Conservation (phyloP, 1,140 invertebrate species). For the Microplitis mediator region DNA sequence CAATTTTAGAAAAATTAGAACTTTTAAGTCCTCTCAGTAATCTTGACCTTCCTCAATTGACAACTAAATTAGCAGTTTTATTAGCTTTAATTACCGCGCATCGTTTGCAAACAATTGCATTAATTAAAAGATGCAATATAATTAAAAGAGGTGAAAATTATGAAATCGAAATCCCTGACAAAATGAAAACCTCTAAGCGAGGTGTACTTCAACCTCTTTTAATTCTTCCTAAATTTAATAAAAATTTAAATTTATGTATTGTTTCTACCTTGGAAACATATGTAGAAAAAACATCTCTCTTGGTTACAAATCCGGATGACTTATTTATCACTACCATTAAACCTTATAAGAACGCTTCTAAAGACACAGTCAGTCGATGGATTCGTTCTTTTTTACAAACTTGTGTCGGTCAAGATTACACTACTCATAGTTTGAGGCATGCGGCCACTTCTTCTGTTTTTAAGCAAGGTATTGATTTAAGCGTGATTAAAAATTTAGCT, state of each 20-base stretch:
- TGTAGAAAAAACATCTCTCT: neutral
- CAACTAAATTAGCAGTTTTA: slow-evolving; percentile 22
- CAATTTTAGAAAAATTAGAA: slow-evolving; percentile 15
- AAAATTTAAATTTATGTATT: slow-evolving; percentile 12
- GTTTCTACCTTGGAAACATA: slow-evolving; percentile 5
- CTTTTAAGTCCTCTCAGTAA: slow-evolving; percentile 8
- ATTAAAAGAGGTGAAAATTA: neutral
- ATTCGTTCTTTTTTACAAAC: neutral
- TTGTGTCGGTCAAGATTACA: neutral
- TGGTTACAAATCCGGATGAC: neutral
- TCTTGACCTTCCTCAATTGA: slow-evolving; percentile 3
- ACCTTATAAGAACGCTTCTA: neutral
- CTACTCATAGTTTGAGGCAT: neutral
- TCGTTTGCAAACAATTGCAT: slow-evolving; percentile 18
- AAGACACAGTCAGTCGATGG: neutral
- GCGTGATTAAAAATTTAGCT: neutral
- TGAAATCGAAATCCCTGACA: slow-evolving; percentile 22
- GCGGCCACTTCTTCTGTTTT: neutral
- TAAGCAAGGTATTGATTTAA: neutral
- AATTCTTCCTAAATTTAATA: slow-evolving; percentile 1
- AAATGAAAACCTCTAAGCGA: slow-evolving; percentile 19
- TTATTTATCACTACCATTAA: neutral
- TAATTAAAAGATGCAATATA: slow-evolving; percentile 20
- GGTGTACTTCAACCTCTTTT: slow-evolving; percentile 10
- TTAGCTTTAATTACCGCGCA: slow-evolving; percentile 25